phyloP scores from a whole-genome alignment of 37 sponge, comb jelly and placozoan genomes.

The Cladorhizidae sp. region DNA sequence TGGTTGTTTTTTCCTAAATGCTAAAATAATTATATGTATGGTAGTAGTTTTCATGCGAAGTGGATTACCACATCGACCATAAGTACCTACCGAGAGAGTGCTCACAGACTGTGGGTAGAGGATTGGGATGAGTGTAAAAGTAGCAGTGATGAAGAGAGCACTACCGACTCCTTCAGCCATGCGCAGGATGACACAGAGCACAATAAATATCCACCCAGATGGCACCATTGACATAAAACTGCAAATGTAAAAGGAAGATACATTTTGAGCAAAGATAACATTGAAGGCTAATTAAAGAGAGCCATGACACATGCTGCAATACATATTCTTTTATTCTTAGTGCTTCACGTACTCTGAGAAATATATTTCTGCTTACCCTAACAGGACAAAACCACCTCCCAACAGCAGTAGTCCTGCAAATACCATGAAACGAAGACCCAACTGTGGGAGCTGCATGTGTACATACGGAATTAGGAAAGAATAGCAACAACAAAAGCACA shows the following conservation, averaged over 20 bases:
- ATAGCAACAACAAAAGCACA: too few relatives aligned
- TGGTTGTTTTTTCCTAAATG: too few relatives aligned
- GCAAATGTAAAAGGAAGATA: not conserved
- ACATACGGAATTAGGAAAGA: too few relatives aligned
- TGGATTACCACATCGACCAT: too few relatives aligned
- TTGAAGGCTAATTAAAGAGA: not conserved
- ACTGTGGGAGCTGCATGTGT: conserved; percentile 35
- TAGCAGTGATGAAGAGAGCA: conserved; percentile 38
- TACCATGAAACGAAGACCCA: conserved; percentile 44
- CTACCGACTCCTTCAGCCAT: conserved; percentile 46
- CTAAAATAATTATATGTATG: too few relatives aligned
- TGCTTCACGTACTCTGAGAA: too few relatives aligned
- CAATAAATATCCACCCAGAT: conserved; percentile 18
- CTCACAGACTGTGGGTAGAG: conserved; percentile 22
- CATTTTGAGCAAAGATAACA: not conserved
- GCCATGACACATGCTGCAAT: too few relatives aligned
- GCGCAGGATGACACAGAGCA: conserved; percentile 40
- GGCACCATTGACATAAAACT: conserved; percentile 7
- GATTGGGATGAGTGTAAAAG: conserved; percentile 24
- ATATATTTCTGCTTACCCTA: conserved; percentile 3
- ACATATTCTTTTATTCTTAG: too few relatives aligned
- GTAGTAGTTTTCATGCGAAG: too few relatives aligned
- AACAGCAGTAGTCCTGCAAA: not conserved
- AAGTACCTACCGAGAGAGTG: not conserved
- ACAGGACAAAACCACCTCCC: not conserved